Percentiles rank a stretch among this genome's conserved stretches.
phyloP scores from a whole-genome alignment of 2,888 invertebrate species.

The Ischnus inquisitorius region DNA sequence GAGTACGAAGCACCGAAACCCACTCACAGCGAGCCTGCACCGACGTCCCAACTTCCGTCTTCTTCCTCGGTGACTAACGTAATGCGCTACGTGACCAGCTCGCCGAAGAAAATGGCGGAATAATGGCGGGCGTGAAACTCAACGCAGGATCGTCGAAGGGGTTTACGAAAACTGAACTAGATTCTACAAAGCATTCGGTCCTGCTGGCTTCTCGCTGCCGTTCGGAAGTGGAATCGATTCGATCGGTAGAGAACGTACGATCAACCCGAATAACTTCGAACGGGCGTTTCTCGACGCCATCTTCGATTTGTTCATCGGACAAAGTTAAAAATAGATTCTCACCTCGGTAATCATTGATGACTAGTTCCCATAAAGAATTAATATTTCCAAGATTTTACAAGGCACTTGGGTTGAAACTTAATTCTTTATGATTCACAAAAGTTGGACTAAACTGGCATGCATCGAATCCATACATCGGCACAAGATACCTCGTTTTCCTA shows the following conservation, averaged over 20 bases:
- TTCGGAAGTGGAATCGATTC: neutral
- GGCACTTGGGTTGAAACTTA: neutral
- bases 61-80: slow-evolving; percentile 46
- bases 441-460: neutral
- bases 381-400: neutral
- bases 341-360: neutral
- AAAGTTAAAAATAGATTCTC: neutral
- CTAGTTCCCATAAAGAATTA: neutral
- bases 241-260: neutral
- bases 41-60: slow-evolving; percentile 42
- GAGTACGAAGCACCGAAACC: slow-evolving; percentile 23
- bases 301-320: neutral
- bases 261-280: neutral
- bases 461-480: neutral
- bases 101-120: slow-evolving; percentile 45
- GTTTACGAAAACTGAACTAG: neutral
- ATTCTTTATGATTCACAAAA: neutral
- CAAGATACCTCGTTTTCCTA: neutral
- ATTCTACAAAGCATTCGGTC: neutral
- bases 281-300: neutral
- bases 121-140: neutral
- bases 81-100: slow-evolving; percentile 19
- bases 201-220: neutral
- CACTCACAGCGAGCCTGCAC: slow-evolving; percentile 17
- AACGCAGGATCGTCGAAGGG: neutral